Base-by-base conservation (phyloP, 2,113 vertebrate species). In the Oostethus manadensis region DNA sequence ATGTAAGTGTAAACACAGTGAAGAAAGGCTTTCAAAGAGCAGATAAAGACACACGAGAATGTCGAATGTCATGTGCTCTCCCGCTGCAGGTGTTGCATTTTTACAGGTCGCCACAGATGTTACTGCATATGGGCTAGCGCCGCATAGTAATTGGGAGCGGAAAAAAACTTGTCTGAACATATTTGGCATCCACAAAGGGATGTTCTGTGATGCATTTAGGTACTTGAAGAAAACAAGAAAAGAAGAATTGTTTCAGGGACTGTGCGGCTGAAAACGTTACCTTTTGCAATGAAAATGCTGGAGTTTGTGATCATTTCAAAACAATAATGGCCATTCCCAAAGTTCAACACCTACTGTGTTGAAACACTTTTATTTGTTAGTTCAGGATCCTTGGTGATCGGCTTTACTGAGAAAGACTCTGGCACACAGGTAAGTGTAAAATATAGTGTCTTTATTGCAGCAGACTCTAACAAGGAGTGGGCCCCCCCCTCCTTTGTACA, bases 21-120 rank as follows among this genome's bases (percentile, higher is more conserved):
- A n/a, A 74, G 60, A 49, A 38, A 42, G 6, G 33, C 14, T 59
- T 76, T 54, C 21, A 53, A 62, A 45, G 58, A 54, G 17, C 50
- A 54, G 51, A 62, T 56, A 62, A 62, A 77, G 62, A 61, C 51
- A 51, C 20, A 43, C 38, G n/a, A 0, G 43, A n/a, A 53, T 47
- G 55, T 56, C 8, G 8, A 10, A 60, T 56, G 51, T 7, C 8
- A 51, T 49, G 53, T 2, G 47, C 61, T 16, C 51, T 56, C 15
- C 59, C 3, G 17, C 40, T 65, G 72, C 88, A 88, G 87, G 70
- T 90, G 87, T 87, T 88, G 10, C 53, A 55, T 90, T 89, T 89
- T 88, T 89, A 88, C 77, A 89, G 84, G 83, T 74, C 48, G 17
- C 53, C 59, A 21, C 87, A 88, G 82, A 79, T 87, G 81, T 85